Percentiles rank a stretch among this genome's conserved stretches.
phyloP scores from a whole-genome alignment of 2,888 invertebrate genomes.

The Melinaea marsaeus region DNA sequence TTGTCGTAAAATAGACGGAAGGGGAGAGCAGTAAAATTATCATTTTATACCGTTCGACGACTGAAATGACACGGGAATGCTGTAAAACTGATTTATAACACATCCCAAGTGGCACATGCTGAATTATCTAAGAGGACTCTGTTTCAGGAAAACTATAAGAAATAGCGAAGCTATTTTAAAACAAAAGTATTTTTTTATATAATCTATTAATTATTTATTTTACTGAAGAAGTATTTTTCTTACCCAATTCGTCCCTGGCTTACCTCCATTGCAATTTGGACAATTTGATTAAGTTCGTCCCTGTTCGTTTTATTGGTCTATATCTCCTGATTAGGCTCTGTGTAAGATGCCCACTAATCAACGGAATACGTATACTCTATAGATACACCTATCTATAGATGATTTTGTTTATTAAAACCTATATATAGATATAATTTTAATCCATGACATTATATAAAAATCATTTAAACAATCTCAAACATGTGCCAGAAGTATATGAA shows the following conservation, averaged over 20 bases:
- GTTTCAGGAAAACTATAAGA: slow-evolving; percentile 55
- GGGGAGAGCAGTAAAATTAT: slow-evolving; percentile 77
- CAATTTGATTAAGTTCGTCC: slow-evolving; percentile 68
- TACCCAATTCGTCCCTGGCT: slow-evolving; percentile 19
- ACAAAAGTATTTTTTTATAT: no score
- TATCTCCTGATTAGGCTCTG: slow-evolving; percentile 71
- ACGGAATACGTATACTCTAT: slow-evolving; percentile 37
- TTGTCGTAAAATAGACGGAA: slow-evolving; percentile 78
- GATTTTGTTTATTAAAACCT: no score
- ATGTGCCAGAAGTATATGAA: no score
- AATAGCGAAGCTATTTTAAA: not conserved
- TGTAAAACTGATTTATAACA: slow-evolving; percentile 78
- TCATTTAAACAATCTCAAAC: no score
- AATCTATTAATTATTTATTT: not conserved
- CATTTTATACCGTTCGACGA: slow-evolving; percentile 78
- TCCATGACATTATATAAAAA: no score
- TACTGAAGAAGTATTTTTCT: slow-evolving; percentile 17
- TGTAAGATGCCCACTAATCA: slow-evolving; percentile 44
- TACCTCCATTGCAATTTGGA: slow-evolving; percentile 55
- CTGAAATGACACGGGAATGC: slow-evolving; percentile 77
- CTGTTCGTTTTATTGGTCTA: slow-evolving; percentile 69
- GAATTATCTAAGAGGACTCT: slow-evolving; percentile 75
- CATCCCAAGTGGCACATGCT: slow-evolving; percentile 73
- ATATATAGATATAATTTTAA: no score
- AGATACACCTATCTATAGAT: no score